Base-by-base conservation (phyloP, 2,888 invertebrate species). In the Ischnus inquisitorius region DNA sequence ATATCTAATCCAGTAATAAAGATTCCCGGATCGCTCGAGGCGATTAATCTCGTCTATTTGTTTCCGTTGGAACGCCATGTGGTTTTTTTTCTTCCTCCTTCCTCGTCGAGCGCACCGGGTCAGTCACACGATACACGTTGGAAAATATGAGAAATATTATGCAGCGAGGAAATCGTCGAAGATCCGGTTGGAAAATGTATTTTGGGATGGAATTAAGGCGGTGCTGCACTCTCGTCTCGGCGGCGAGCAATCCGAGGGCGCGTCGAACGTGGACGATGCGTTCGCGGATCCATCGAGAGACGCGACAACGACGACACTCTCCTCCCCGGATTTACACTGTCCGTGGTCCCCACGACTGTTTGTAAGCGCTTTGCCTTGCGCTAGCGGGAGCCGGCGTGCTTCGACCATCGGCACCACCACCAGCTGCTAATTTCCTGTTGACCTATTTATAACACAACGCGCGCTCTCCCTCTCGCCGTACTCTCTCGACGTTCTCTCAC, bases 361-460 rank as follows among this genome's bases (percentile, higher is more conserved):
- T 22, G 54, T n/a, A n/a, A 16, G 54, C 48, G 41, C n/a, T 78
- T 43, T 78, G 41, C 64, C 71, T 80, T 46, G 5, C 64, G 54
- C 64, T 43, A 71, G 54, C 72, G 62, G 74, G 71, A 60, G 62
- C 67, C 74, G 74, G 28, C 46, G 6, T 68, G 51, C 71, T 79
- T 74, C 46, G 71, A 80, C 72, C 83, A 60, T 57, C 62, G 82
- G 62, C 82, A 85, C 86, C 85, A 84, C 82, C 77, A 78, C 85
- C 82, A 69, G 86, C 86, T 84, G 86, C 84, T 89, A 87, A 91
- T 91, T 91, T 91, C 90, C 90, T 87, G 89, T 90, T 90, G 91
- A 92, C 91, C 92, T 90, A 91, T 91, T 91, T 92, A 90, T 90
- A 90, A 88, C 86, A 79, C 69, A 79, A 74, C 51, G 51, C 69